phyloP scores from a whole-genome alignment of 1,140 invertebrate species.

The Macrotrachela quadricornifera region DNA sequence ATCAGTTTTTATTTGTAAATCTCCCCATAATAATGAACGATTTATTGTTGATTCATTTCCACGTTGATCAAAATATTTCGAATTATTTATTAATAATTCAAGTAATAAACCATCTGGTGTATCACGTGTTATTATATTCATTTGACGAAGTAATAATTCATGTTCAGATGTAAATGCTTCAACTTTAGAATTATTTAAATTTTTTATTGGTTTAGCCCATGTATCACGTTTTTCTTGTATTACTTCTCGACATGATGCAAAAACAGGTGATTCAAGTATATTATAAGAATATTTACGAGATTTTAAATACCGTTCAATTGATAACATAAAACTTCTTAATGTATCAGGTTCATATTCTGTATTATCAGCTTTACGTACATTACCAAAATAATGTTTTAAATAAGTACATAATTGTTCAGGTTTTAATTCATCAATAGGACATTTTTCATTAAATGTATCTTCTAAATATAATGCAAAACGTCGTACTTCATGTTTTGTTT shows the following conservation, averaged over 20 bases:
- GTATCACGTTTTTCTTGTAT: slow-evolving; percentile 5
- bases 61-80: slow-evolving; percentile 7
- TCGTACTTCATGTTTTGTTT: slow-evolving; percentile 6
- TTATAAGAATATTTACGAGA: slow-evolving; percentile 3
- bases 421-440: slow-evolving; percentile 4
- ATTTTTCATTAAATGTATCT: neutral
- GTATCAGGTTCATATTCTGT: slow-evolving; percentile 7
- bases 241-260: neutral
- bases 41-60: neutral
- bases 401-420: slow-evolving; percentile 1
- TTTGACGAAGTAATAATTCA: slow-evolving; percentile 3
- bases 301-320: slow-evolving; percentile 6
- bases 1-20: slow-evolving; percentile 1
- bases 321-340: slow-evolving; percentile 6
- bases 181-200: neutral
- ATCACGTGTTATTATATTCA: neutral
- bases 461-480: neutral
- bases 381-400: slow-evolving; percentile 6
- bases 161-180: slow-evolving; percentile 1
- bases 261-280: neutral
- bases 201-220: too few species aligned
- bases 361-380: slow-evolving; percentile 2
- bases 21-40: slow-evolving; percentile 4
- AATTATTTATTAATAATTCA: slow-evolving; percentile 5
- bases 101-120: slow-evolving; percentile 3